Conservation (phyloP, 2,888 invertebrate species). For the Tetropium fuscum region DNA sequence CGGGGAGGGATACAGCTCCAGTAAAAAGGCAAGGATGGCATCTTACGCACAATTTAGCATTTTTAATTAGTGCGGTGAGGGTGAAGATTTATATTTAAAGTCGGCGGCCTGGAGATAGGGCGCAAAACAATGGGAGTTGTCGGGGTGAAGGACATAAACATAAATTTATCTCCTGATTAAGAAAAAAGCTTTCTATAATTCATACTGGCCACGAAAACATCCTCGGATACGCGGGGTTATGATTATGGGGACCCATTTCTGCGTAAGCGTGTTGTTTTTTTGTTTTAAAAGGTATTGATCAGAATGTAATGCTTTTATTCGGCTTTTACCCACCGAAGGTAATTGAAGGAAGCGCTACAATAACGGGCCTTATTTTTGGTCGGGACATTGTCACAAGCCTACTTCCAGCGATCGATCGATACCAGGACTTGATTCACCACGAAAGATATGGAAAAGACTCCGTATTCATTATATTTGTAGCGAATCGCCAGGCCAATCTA, state of each 20-base stretch:
- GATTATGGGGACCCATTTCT: constrained; percentile 32
- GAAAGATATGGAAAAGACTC: too few species aligned
- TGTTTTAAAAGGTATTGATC: constrained; percentile 19
- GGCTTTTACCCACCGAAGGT: neutral
- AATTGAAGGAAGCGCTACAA: constrained; percentile 19
- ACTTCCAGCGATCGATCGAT: too few species aligned
- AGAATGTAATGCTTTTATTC: neutral
- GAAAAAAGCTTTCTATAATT: constrained; percentile 29
- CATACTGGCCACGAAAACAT: constrained; percentile 1
- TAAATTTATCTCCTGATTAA: constrained; percentile 40
- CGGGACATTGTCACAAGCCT: neutral
- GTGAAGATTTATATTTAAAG: constrained; percentile 57
- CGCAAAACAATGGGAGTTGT: constrained; percentile 36
- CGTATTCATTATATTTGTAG: too few species aligned
- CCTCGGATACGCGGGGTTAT: constrained; percentile 10
- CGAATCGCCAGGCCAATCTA: too few species aligned
- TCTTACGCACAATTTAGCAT: constrained; percentile 65
- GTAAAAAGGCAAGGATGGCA: constrained; percentile 52
- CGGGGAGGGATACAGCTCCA: neutral
- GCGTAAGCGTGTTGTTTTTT: constrained; percentile 11
- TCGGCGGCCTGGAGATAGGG: constrained; percentile 9
- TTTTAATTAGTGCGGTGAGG: constrained; percentile 63
- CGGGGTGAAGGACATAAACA: constrained; percentile 28
- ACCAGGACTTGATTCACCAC: too few species aligned
- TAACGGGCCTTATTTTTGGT: neutral